phyloP scores from a whole-genome alignment of 2,113 vertebrate genomes.

The Pteruthius melanotis region DNA sequence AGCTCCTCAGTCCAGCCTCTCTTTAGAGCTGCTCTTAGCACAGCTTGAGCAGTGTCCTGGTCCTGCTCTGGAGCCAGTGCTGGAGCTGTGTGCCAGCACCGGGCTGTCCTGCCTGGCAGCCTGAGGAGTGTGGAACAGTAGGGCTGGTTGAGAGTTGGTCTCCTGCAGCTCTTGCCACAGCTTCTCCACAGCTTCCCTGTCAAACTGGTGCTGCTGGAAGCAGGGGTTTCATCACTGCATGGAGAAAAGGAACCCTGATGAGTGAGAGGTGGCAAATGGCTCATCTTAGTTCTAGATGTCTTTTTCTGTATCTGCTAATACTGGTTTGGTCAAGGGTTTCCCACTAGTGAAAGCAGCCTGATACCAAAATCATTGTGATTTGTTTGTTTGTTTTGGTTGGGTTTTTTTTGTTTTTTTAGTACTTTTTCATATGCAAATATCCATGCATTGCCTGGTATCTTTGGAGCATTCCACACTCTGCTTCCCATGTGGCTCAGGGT shows the following conservation, averaged over 20 bases:
- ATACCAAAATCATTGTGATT: neutral
- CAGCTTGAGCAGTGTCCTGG: neutral
- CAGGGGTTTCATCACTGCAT: neutral
- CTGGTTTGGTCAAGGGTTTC: neutral
- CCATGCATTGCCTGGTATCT: neutral
- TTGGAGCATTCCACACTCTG: neutral
- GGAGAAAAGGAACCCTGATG: neutral
- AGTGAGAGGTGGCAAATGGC: neutral
- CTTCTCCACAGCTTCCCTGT: neutral
- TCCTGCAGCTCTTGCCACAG: neutral
- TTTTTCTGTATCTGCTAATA: neutral
- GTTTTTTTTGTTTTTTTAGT: neutral
- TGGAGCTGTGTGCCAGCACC: neutral
- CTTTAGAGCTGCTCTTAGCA: fast-evolving
- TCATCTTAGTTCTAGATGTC: neutral
- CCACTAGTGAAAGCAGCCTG: neutral
- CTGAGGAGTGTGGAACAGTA: fast-evolving
- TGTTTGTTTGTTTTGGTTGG: too few species aligned
- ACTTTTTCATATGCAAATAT: neutral
- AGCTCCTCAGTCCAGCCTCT: fast-evolving
- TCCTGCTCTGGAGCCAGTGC: neutral
- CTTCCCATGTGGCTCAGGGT: neutral
- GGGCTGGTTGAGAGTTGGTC: neutral
- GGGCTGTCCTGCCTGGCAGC: fast-evolving
- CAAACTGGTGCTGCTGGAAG: neutral